Percentiles rank a stretch among this genome's conserved stretches.
Conservation (phyloP, 2,888 invertebrate genomes). For the Parthenolecanium corni region DNA sequence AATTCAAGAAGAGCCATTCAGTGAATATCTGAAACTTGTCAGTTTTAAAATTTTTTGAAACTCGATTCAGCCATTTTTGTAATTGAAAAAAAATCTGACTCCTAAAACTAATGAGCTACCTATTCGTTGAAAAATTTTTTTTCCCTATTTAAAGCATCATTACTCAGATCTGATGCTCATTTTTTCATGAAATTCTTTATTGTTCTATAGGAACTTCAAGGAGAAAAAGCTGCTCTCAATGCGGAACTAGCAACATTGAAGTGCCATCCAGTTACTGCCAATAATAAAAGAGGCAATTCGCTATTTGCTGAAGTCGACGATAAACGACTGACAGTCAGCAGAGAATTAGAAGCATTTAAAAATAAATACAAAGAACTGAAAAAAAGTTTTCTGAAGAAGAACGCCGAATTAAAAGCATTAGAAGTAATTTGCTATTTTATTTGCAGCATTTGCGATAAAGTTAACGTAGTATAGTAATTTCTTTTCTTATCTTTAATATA, state of each 20-base stretch:
- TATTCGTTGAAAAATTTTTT: too few species aligned
- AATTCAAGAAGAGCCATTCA: too few species aligned
- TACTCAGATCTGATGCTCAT: neutral
- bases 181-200: neutral
- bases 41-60: too few species aligned
- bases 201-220: conserved; percentile 32
- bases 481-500: neutral
- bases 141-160: too few species aligned
- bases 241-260: conserved; percentile 33
- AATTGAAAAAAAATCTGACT: too few species aligned
- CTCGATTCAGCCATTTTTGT: too few species aligned
- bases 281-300: conserved; percentile 35
- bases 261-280: conserved; percentile 30
- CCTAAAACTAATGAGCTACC: too few species aligned
- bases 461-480: conserved; percentile 19
- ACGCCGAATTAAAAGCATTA: conserved; percentile 23
- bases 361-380: conserved; percentile 33
- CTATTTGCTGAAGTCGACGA: conserved; percentile 36
- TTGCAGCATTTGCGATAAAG: conserved; percentile 26
- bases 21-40: too few species aligned
- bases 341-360: conserved; percentile 30
- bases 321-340: conserved; percentile 33
- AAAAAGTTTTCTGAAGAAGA: conserved; percentile 30
- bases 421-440: conserved; percentile 27
- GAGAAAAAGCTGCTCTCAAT: conserved; percentile 33